A percentile compares a stretch with the other conserved stretches of the same genome.
phyloP scores from a whole-genome alignment of 2,888 invertebrate genomes.

The Amiota mariae region DNA sequence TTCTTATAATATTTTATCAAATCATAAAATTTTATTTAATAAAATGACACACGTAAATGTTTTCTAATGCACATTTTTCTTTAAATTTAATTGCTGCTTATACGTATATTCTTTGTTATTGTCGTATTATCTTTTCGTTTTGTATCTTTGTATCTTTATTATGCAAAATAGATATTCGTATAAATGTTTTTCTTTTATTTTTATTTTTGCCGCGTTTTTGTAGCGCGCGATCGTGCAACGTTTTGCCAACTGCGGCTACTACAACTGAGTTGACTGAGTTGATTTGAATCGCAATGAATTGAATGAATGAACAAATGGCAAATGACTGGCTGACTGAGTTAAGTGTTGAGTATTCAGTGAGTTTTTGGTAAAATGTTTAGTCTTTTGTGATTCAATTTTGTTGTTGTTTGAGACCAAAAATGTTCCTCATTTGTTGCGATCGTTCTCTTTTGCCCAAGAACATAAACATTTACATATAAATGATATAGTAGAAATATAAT shows the following conservation, averaged over 20 bases:
- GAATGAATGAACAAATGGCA: constrained; percentile 4
- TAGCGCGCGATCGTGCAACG: constrained; percentile 60
- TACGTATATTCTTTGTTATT: no score
- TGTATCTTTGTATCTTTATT: neutral
- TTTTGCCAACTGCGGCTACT: constrained; percentile 55
- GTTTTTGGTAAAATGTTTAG: neutral
- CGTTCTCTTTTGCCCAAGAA: constrained; percentile 15
- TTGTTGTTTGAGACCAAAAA: constrained; percentile 11
- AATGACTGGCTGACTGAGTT: no score
- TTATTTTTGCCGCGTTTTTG: constrained; percentile 22
- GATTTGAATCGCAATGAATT: neutral
- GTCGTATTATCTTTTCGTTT: neutral
- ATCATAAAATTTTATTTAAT: neutral
- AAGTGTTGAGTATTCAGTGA: neutral
- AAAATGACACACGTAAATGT: neutral
- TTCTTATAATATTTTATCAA: neutral
- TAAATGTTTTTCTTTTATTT: neutral
- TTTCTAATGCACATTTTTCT: constrained; percentile 3
- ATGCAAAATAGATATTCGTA: neutral
- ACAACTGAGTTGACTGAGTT: neutral
- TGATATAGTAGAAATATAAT: constrained; percentile 1
- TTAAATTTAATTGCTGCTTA: no score
- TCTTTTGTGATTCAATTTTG: constrained; percentile 1
- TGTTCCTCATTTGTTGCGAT: neutral
- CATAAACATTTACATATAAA: neutral